phyloP scores from a whole-genome alignment of 2,888 invertebrate species.

The Callosobruchus maculatus region DNA sequence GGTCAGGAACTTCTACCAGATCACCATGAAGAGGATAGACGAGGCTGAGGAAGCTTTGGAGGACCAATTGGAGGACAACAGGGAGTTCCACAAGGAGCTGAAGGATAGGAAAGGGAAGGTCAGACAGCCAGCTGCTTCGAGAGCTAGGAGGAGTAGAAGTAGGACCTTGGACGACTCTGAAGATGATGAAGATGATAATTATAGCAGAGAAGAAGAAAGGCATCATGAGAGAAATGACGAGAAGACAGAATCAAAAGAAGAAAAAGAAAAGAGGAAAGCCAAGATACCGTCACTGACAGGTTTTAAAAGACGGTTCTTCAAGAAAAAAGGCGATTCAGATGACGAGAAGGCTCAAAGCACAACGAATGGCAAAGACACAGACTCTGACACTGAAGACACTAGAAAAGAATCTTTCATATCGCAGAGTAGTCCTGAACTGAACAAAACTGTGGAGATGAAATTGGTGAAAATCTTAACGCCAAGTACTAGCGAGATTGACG shows the following conservation, averaged over 20 bases:
- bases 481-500: slow-evolving; percentile 6
- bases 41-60: slow-evolving; percentile 23
- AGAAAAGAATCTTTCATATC: slow-evolving; percentile 7
- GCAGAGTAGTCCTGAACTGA: slow-evolving; percentile 10
- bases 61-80: slow-evolving; percentile 24
- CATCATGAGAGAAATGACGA: not conserved
- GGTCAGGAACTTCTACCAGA: slow-evolving; percentile 23
- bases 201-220: not conserved
- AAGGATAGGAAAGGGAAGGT: slow-evolving; percentile 3
- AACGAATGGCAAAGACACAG: slow-evolving; percentile 4
- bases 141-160: not conserved
- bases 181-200: not conserved
- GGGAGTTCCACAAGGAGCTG: slow-evolving; percentile 15
- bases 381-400: slow-evolving; percentile 5
- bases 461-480: slow-evolving; percentile 23
- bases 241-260: slow-evolving; percentile 5
- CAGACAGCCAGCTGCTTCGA: not conserved
- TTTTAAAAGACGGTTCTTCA: not conserved
- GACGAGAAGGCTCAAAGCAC: slow-evolving; percentile 4
- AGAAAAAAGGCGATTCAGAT: slow-evolving; percentile 6
- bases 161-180: not conserved
- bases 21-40: slow-evolving; percentile 21
- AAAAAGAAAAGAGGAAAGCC: not conserved
- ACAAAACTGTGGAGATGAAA: slow-evolving; percentile 28
- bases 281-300: not conserved